Evolutionary conservation across 2,888 invertebrate genomes (phyloP), one percentile per base, ranked within the genome.

Genomic region (Dryomyza anilis): DNA sequence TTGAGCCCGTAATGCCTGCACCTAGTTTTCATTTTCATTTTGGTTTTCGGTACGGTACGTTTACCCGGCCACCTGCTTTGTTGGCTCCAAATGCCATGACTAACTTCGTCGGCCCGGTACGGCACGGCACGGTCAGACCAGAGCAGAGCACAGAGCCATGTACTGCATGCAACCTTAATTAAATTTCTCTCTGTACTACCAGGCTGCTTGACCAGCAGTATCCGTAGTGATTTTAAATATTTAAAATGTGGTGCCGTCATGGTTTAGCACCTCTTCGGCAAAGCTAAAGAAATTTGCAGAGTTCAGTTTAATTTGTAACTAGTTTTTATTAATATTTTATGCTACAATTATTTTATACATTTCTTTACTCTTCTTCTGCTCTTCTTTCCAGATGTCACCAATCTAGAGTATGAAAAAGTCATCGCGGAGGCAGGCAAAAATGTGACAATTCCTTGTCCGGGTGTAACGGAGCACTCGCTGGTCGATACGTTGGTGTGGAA

Each of bases 361-460:
- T 39, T 16, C 16, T 2, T 16, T 43, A 2, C n/a, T 43, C 14
- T 29, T 46, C 43, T 56, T 30, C 63, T 33, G 39, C 46, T 36
- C 14, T 52, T n/a, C n/a, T 52, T 68, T 76, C 64, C 87, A 89
- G 89, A 89, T 83, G 85, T 86, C 71, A 85, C 86, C 74, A 85
- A 86, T 74, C 83, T 87, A 68, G 85, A 86, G 72, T 84, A 87
- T 70, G 85, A 88, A 73, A 87, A 85, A 71, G 85, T 88, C 70
- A 83, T 86, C 71, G 86, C 87, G 62, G 87, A 88, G 76, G 89
- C 89, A 50, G 89, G 89, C 62, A 86, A 86, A 73, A 89, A 89
- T 82, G 86, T 88, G 70, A 88, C 89, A 67, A 82, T 90, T 72
- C 84, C 86, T 65, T 90, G 90, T 83, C 89, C 89, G 36, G 89